phyloP scores from a whole-genome alignment of 2,113 vertebrate genomes.

The Gobius niger region DNA sequence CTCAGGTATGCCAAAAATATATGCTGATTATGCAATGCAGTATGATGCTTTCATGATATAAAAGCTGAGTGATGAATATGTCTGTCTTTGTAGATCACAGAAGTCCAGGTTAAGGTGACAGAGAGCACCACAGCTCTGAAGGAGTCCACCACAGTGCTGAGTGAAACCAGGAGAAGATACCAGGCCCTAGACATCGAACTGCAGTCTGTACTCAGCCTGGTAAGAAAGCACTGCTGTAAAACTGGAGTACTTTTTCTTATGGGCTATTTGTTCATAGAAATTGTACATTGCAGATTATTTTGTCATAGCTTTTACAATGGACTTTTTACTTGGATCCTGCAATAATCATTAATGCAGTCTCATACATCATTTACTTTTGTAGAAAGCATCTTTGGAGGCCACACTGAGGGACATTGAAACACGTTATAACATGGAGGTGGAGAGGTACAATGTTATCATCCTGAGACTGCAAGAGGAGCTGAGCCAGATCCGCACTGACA shows the following conservation, averaged over 20 bases:
- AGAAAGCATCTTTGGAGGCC: constrained; percentile 84
- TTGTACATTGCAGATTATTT: too few species aligned
- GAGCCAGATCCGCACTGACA: constrained; percentile 70
- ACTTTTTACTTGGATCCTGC: too few species aligned
- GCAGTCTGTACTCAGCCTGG: constrained; percentile 83
- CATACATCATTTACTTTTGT: constrained; percentile 11
- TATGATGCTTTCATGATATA: neutral
- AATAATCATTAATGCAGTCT: neutral
- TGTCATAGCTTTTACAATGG: too few species aligned
- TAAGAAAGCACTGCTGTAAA: constrained; percentile 50
- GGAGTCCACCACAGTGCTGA: constrained; percentile 72
- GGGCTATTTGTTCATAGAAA: neutral
- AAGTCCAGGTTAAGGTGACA: constrained; percentile 73
- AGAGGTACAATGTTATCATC: constrained; percentile 80
- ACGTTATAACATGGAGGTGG: constrained; percentile 73
- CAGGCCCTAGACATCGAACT: constrained; percentile 86
- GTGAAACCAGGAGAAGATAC: constrained; percentile 73
- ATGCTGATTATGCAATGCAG: neutral
- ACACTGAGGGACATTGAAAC: constrained; percentile 75
- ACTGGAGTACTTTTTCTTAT: neutral
- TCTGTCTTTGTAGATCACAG: constrained; percentile 74
- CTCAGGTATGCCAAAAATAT: constrained; percentile 71
- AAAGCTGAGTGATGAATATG: neutral
- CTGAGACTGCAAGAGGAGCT: constrained; percentile 81
- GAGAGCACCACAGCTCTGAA: constrained; percentile 79